Conservation (phyloP, 2,888 invertebrate genomes). For the Sesia apiformis region DNA sequence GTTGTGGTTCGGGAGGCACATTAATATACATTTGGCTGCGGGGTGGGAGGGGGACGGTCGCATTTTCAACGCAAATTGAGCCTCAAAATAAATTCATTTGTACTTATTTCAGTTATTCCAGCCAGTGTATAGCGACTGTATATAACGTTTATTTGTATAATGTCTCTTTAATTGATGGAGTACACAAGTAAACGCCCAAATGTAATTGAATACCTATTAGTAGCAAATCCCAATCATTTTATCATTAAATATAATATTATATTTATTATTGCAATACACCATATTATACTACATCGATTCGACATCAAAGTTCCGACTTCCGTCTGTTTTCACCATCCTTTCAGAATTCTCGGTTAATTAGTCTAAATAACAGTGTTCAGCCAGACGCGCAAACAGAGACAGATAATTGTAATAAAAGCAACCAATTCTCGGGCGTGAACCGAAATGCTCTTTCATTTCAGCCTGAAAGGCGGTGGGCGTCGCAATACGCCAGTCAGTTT, state of each 20-base stretch:
- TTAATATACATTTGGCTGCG: slow-evolving; percentile 65
- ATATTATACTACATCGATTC: no score
- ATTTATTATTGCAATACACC: no score
- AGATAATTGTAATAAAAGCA: slow-evolving; percentile 64
- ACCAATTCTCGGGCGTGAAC: slow-evolving; percentile 53
- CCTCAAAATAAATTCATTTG: slow-evolving; percentile 53
- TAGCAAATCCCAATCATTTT: no score
- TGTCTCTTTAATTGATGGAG: no score
- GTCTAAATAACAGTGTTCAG: slow-evolving; percentile 64
- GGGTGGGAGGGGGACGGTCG: slow-evolving; percentile 28
- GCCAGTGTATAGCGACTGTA: no score
- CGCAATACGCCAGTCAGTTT: slow-evolving; percentile 53
- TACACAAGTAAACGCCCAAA: no score
- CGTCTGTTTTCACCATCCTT: slow-evolving; percentile 15
- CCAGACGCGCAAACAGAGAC: slow-evolving; percentile 68
- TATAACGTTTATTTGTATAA: no score
- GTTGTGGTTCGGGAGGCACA: slow-evolving; percentile 52
- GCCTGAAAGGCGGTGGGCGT: slow-evolving; percentile 49
- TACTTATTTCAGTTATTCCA: slow-evolving; percentile 12
- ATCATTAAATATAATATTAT: no score
- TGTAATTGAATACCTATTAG: no score
- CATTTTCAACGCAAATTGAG: slow-evolving; percentile 56
- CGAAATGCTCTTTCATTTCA: slow-evolving; percentile 59
- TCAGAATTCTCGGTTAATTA: slow-evolving; percentile 62
- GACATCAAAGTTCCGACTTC: not conserved